Evolutionary conservation across 2,113 vertebrate species (phyloP).

Genomic region (Lepus timidus): DNA sequence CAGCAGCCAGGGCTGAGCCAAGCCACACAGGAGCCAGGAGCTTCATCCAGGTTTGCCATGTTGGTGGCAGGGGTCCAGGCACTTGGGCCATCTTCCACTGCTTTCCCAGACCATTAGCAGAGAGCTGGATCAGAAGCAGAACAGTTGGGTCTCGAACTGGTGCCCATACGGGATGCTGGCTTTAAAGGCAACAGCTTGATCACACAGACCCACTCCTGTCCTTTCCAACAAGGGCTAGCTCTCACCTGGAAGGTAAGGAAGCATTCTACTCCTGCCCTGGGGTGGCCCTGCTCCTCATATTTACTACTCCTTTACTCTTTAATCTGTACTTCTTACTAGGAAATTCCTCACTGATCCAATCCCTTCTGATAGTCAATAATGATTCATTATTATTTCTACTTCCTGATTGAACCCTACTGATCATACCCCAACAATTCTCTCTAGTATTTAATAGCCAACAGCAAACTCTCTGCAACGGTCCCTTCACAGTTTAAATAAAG

Average conservation of each 20-base stretch:
- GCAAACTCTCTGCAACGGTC: background rate
- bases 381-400: background rate
- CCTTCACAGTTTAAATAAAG: background rate
- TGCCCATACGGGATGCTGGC: no score
- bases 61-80: no score
- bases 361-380: background rate
- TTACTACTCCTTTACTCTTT: background rate
- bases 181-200: background rate
- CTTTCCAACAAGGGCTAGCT: background rate
- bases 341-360: slow-evolving; percentile 9
- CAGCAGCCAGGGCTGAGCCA: no score
- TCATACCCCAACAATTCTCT: slow-evolving; percentile 19
- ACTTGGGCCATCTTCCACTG: no score
- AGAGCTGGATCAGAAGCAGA: no score
- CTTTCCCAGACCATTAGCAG: no score
- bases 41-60: no score
- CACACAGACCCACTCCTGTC: no score
- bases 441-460: background rate
- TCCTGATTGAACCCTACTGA: background rate
- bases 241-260: background rate
- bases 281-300: background rate
- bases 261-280: background rate
- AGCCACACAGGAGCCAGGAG: no score
- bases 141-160: no score
- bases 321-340: slow-evolving; percentile 19